Conservation (phyloP, 53 echinoderm and acorn worm species). For the Astropecten irregularis region DNA sequence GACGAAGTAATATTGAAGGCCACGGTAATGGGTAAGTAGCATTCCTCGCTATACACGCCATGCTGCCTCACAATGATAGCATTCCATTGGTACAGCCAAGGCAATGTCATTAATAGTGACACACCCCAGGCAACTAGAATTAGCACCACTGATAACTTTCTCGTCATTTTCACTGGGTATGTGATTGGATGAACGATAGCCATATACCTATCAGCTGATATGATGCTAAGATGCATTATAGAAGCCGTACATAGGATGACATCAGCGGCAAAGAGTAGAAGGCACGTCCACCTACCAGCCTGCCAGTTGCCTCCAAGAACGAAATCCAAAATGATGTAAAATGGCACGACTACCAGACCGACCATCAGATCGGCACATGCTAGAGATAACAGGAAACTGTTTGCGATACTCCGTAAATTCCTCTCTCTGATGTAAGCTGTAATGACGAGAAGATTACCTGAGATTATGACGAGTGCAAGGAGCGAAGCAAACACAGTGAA, state of each 20-base stretch:
- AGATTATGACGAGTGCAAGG: not conserved
- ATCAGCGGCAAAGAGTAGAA: not conserved
- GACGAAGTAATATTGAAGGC: not conserved
- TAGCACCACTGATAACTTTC: not conserved
- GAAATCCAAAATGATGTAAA: not conserved
- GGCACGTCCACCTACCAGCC: not conserved
- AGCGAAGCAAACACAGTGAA: not conserved
- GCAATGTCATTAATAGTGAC: not conserved
- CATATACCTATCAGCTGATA: conserved; percentile 10
- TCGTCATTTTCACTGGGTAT: conserved; percentile 28
- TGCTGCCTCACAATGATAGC: not conserved
- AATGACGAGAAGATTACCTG: conserved; percentile 8
- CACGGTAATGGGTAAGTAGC: not conserved
- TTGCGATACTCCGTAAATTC: not conserved
- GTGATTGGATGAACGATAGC: conserved; percentile 15
- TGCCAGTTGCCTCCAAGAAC: not conserved
- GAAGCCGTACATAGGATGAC: not conserved
- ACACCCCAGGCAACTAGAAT: not conserved
- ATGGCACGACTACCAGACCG: not conserved
- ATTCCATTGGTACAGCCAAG: not conserved
- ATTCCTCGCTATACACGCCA: not conserved
- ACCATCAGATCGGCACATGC: conserved; percentile 6
- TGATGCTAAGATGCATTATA: conserved; percentile 12
- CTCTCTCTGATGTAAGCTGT: not conserved
- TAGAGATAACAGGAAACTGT: conserved; percentile 18